Evolutionary conservation across 2,797 vertebrate genomes (phyloP).

Genomic region (Coendou prehensilis): DNA sequence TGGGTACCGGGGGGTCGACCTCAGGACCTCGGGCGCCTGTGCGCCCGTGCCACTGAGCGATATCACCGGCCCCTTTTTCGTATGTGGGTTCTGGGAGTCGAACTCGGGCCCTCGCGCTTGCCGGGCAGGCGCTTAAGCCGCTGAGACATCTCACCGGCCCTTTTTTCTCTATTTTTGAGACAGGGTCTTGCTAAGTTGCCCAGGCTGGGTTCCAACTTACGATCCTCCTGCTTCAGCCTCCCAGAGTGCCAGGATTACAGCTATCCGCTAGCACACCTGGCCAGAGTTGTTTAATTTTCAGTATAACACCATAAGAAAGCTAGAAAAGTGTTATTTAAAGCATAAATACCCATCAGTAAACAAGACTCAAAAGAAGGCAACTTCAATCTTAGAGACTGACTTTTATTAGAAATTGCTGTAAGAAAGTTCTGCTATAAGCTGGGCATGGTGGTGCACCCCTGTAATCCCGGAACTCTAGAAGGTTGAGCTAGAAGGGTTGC

Average conservation of each 20-base stretch:
- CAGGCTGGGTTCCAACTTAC: background rate
- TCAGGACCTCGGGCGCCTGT: no score
- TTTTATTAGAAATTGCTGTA: slow-evolving; percentile 35
- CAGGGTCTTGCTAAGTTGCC: background rate
- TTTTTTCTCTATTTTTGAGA: background rate
- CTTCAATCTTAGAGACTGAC: background rate
- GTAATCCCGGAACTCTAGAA: background rate
- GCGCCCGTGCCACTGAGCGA: no score
- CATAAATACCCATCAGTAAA: background rate
- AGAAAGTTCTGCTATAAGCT: slow-evolving; percentile 3
- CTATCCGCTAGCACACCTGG: background rate
- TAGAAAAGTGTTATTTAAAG: slow-evolving; percentile 42
- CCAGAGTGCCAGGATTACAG: background rate
- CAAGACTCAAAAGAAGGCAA: background rate
- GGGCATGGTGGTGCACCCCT: background rate
- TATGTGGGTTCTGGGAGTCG: no score
- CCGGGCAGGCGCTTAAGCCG: no score
- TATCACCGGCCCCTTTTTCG: no score
- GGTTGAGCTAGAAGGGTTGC: background rate
- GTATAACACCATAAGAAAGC: background rate
- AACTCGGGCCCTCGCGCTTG: no score
- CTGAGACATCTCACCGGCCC: no score
- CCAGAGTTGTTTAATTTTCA: background rate
- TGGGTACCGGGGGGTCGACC: no score
- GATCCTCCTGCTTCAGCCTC: background rate